These are phyloP conservation scores for Lepilemur septentrionalis DNA, from an alignment of 2,797 vertebrate species.

Conservation along the genomic window DNA sequence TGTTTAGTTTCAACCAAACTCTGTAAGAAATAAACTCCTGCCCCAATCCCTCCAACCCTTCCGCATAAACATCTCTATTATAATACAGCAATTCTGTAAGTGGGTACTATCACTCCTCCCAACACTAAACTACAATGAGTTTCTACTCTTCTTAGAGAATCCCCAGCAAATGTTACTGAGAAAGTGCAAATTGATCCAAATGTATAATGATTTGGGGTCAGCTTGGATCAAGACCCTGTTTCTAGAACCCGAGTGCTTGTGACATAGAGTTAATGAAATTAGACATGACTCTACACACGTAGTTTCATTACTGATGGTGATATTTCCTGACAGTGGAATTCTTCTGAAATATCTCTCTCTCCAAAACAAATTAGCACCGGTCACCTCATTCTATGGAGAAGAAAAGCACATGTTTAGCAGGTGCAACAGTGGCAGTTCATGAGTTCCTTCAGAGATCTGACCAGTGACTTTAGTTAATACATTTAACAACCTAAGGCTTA, in stretches of 20 bases:
- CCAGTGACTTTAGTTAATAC: not conserved
- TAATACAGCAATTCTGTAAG: fast-evolving
- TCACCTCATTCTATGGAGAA: not conserved
- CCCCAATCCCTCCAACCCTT: no score
- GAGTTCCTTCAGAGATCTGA: not conserved
- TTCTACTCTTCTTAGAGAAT: not conserved
- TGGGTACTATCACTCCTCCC: not conserved
- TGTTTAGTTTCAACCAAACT: not conserved
- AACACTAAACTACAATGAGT: not conserved
- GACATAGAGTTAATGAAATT: not conserved
- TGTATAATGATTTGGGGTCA: not conserved
- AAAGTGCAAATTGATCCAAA: not conserved
- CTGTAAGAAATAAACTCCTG: not conserved
- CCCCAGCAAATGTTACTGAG: not conserved
- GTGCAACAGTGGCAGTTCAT: not conserved
- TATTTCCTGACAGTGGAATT: constrained; percentile 20
- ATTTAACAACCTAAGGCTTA: not conserved
- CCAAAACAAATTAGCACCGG: not conserved
- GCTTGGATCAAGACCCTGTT: not conserved
- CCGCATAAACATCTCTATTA: not conserved
- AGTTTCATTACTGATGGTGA: not conserved
- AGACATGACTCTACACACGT: not conserved
- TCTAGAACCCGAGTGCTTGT: not conserved
- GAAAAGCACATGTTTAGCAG: not conserved
- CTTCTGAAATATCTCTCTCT: not conserved